phyloP scores from a whole-genome alignment of 2,797 vertebrate genomes.

The Anguilla pacifica region DNA sequence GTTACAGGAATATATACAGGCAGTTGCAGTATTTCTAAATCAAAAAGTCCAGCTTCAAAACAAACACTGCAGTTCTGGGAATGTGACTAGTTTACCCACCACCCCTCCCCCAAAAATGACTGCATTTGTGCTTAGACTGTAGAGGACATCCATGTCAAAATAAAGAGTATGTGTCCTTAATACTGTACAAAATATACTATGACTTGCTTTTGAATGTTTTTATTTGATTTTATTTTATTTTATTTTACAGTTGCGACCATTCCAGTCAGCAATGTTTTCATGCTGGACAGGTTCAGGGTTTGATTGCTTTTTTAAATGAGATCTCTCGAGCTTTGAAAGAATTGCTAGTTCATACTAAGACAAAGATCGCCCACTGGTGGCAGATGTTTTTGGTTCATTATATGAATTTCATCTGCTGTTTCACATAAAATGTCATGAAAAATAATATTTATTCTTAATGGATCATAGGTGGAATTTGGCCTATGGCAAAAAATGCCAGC shows the following conservation, averaged over 20 bases:
- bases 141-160: not conserved
- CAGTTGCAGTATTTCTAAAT: not conserved
- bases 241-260: slow-evolving; percentile 23
- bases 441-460: not conserved
- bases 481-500: not conserved
- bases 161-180: not conserved
- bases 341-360: not conserved
- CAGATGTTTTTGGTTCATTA: not conserved
- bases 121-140: not conserved
- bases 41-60: not conserved
- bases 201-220: not conserved
- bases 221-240: not conserved
- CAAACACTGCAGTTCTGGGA: not conserved
- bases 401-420: not conserved
- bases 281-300: slow-evolving; percentile 33
- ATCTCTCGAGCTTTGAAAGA: not conserved
- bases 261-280: slow-evolving; percentile 32
- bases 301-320: not conserved
- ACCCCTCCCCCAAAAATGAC: not conserved
- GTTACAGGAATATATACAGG: not conserved
- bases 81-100: not conserved
- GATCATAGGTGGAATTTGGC: not conserved
- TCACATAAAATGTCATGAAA: not conserved
- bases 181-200: not conserved
- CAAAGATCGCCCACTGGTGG: slow-evolving; percentile 35